These are phyloP conservation scores for Manacus vitellinus DNA, from an alignment of 2,113 vertebrate genomes.

Conservation along the genomic window DNA sequence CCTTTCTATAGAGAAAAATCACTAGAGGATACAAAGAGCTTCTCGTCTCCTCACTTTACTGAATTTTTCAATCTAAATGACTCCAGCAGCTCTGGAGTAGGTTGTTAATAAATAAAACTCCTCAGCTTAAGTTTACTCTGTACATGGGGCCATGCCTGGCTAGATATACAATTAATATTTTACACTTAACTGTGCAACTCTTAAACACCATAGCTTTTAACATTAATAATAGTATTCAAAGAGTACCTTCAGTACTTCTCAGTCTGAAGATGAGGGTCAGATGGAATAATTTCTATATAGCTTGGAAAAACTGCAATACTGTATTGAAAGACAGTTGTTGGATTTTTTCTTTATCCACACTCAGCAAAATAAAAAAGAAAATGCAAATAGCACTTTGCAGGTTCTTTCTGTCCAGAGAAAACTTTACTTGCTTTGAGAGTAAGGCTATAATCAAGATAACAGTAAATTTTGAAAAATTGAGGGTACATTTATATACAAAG, in stretches of 20 bases:
- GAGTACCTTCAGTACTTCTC: not conserved
- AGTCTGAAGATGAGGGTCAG: not conserved
- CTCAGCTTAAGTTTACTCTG: not conserved
- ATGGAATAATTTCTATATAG: not conserved
- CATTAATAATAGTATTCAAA: not conserved
- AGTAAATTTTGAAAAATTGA: not conserved
- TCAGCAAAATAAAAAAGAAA: not conserved
- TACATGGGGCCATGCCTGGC: not conserved
- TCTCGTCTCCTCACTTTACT: not conserved
- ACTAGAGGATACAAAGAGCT: not conserved
- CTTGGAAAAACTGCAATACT: not conserved
- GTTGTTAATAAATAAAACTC: constrained; percentile 3
- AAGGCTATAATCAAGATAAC: not conserved
- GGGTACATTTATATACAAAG: not conserved
- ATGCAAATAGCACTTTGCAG: not conserved
- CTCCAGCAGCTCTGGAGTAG: not conserved
- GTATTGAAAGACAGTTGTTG: not conserved
- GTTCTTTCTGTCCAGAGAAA: not conserved
- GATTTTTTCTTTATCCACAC: not conserved
- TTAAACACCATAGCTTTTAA: not conserved
- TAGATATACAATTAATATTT: not conserved
- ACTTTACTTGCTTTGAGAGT: not conserved
- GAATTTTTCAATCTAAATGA: not conserved
- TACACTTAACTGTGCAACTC: not conserved
- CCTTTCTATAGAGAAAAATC: not conserved